Base-by-base conservation (phyloP, 2,113 vertebrate genomes). In the Bothrops jararaca region DNA sequence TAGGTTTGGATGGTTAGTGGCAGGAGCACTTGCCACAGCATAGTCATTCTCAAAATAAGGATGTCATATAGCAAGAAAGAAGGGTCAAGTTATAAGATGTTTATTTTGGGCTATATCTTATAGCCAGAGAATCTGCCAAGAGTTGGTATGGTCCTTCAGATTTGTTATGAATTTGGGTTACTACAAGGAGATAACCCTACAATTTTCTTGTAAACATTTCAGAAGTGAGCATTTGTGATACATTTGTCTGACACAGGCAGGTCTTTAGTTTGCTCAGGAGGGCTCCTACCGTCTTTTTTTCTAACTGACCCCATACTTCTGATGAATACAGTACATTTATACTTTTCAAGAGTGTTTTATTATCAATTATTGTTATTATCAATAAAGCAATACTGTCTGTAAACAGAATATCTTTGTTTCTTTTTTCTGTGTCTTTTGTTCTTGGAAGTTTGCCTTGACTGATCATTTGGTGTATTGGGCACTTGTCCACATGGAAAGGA, bases 401-500 rank as follows among this genome's bases (percentile, higher is more conserved):
- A 89, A 89, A 89, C 3, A 10, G 29, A 93, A 89, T 88, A 53
- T 45, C 50, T 42, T 50, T 85, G 86, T 39, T 58, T 58, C 24
- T 53, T 53, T 93, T 89, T 45, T 20, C 90, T 86, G 4, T 48
- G 60, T 13, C 26, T 45, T 42, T 85, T 11, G 26, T 86, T 53
- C 56, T 86, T 34, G 18, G 45, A 85, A 60, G 29, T 89, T 93
- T 89, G 48, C 57, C 56, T 91, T 86, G 69, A 58, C 23, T 60
- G 53, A 53, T 52, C 34, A 42, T 64, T 86, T 58, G 54, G 42
- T 58, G 80, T 60, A 86, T 86, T 22, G 60, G n/a, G 88, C 52
- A 86, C n/a, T 48, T 91, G 87, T 52, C 64, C 90, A 91, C 5
- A 45, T 86, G 69, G 91, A 86, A 57, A 93, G 24, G 34, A 86